Conservation (phyloP, 2,888 invertebrate species). For the Nomada goodeniana region DNA sequence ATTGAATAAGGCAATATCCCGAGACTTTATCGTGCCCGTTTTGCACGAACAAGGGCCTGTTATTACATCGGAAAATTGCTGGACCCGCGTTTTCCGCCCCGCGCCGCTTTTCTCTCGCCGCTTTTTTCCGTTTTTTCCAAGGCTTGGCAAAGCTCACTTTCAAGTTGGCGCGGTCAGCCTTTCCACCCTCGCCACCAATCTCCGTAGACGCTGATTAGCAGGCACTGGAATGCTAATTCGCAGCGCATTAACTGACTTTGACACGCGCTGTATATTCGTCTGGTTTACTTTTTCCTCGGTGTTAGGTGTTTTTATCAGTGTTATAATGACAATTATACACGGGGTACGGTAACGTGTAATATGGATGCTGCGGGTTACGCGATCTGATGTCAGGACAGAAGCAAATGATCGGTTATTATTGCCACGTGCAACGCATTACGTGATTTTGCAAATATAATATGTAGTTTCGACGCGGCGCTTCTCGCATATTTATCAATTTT, state of each 20-base stretch:
- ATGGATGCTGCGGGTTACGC: slow-evolving; percentile 7
- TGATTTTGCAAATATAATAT: slow-evolving; percentile 33
- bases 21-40: slow-evolving; percentile 60
- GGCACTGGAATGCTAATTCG: too few species aligned
- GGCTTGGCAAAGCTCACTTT: slow-evolving; percentile 19
- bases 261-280: too few species aligned
- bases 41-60: slow-evolving; percentile 62
- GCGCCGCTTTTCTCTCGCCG: neutral
- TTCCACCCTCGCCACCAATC: neutral
- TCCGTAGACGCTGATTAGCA: too few species aligned
- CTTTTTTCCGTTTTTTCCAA: neutral
- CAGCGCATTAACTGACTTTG: too few species aligned
- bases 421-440: slow-evolving; percentile 30
- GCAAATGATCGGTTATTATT: slow-evolving; percentile 70
- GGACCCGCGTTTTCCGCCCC: slow-evolving; percentile 44
- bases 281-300: too few species aligned
- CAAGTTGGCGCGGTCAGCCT: slow-evolving; percentile 3
- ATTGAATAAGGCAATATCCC: slow-evolving; percentile 71
- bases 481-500: too few species aligned
- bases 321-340: too few species aligned
- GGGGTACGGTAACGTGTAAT: too few species aligned
- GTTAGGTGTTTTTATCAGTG: too few species aligned
- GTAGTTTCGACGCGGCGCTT: too few species aligned
- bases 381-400: slow-evolving; percentile 60
- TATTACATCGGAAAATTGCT: slow-evolving; percentile 68